Conservation (phyloP, 2,113 vertebrate genomes). For the Galemys pyrenaicus region DNA sequence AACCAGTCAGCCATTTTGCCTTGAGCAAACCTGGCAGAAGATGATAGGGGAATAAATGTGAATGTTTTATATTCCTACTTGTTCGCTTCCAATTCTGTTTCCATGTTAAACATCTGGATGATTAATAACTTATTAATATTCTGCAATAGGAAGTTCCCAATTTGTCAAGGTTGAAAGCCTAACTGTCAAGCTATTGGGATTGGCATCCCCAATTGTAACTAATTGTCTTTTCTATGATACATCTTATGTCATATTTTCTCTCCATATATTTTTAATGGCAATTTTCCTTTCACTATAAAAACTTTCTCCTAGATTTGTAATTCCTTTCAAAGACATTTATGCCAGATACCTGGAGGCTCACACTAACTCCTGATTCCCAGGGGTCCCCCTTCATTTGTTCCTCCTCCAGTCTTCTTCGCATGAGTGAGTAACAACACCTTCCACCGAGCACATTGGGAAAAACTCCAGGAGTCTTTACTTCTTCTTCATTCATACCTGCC, state of each 20-base stretch:
- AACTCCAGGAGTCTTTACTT: not conserved
- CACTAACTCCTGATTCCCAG: not conserved
- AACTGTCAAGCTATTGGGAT: conserved; percentile 3
- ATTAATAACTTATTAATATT: conserved; percentile 64
- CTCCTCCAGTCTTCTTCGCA: not conserved
- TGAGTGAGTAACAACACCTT: not conserved
- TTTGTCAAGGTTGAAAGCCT: conserved; percentile 11
- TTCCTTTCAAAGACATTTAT: not conserved
- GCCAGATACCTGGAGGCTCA: not conserved
- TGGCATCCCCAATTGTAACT: not conserved
- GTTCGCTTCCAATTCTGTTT: conserved; percentile 31
- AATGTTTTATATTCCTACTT: conserved; percentile 9
- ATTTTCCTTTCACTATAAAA: not conserved
- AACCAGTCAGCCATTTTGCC: not conserved
- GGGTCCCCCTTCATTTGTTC: not conserved
- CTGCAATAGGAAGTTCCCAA: not conserved
- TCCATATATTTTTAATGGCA: not conserved
- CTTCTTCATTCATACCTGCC: not conserved
- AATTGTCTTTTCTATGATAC: not conserved
- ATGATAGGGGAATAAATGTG: not conserved
- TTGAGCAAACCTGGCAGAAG: conserved; percentile 23
- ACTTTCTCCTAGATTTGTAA: not conserved
- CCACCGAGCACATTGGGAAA: not conserved
- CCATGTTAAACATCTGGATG: conserved; percentile 39
- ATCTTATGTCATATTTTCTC: not conserved